These are phyloP conservation scores for Natrix natrix DNA, from an alignment of 2,797 vertebrate species.

Conservation along the genomic window DNA sequence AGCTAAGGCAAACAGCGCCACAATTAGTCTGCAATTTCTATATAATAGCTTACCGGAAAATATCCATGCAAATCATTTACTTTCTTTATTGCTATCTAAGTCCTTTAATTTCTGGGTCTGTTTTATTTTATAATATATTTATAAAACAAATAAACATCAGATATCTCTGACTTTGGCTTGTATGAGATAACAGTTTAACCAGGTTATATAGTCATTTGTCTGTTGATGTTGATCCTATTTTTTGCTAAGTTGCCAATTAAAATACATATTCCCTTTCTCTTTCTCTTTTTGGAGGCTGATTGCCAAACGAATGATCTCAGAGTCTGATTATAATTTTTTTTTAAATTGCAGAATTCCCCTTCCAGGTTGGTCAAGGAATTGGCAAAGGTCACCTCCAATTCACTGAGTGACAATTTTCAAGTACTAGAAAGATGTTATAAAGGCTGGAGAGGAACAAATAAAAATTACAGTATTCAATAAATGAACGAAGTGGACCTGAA, in stretches of 20 bases:
- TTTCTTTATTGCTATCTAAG: slow-evolving; percentile 48
- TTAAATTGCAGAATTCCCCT: not conserved
- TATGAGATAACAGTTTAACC: slow-evolving; percentile 39
- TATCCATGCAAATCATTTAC: slow-evolving; percentile 45
- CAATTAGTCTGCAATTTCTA: slow-evolving; percentile 31
- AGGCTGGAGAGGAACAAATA: not conserved
- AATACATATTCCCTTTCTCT: slow-evolving; percentile 40
- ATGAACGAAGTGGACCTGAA: not conserved
- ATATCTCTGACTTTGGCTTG: slow-evolving; percentile 35
- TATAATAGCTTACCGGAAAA: slow-evolving; percentile 15
- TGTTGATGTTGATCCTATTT: slow-evolving; percentile 55
- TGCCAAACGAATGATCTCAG: not conserved
- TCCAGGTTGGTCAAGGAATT: not conserved
- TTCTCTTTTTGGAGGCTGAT: slow-evolving; percentile 16
- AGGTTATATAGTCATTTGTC: slow-evolving; percentile 40
- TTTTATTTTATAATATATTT: not conserved
- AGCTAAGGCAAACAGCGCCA: slow-evolving; percentile 38
- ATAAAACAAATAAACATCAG: not conserved
- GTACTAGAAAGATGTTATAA: not conserved
- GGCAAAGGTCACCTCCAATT: not conserved
- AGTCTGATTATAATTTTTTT: not conserved
- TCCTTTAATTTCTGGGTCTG: slow-evolving; percentile 42
- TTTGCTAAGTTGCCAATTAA: slow-evolving; percentile 46
- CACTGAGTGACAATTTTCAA: not conserved
- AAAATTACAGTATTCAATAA: not conserved